A percentile compares a stretch with the other conserved stretches of the same genome.
phyloP scores from a whole-genome alignment of 2,113 vertebrate genomes.

The Scomber japonicus region DNA sequence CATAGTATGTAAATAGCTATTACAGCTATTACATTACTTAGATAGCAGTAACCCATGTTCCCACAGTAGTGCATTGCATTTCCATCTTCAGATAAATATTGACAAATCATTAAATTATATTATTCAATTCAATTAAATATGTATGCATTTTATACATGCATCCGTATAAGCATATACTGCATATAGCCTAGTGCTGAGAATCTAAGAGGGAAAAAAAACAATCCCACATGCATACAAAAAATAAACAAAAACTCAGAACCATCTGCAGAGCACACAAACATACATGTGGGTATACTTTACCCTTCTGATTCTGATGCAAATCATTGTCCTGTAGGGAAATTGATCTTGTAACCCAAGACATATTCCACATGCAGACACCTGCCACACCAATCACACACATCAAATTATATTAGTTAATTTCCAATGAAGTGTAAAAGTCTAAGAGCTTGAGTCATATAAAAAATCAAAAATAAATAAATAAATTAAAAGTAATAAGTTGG shows the following conservation, averaged over 20 bases:
- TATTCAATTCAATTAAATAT: not conserved
- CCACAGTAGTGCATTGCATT: not conserved
- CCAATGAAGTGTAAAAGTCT: not conserved
- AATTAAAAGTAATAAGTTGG: not conserved
- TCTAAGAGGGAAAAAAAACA: not conserved
- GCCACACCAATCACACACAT: not conserved
- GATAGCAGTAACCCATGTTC: not conserved
- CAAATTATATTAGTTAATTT: not conserved
- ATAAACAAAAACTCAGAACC: not conserved
- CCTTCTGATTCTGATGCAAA: not conserved
- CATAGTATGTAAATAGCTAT: not conserved
- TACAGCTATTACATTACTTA: not conserved
- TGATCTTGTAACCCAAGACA: not conserved
- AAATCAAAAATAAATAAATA: not conserved
- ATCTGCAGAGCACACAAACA: not conserved
- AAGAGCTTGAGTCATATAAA: not conserved
- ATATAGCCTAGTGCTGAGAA: not conserved
- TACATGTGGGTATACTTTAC: not conserved
- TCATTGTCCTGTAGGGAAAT: not conserved
- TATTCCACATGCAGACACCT: not conserved
- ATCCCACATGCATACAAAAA: not conserved
- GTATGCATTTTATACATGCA: not conserved
- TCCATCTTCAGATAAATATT: not conserved
- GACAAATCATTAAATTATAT: not conserved
- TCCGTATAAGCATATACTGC: slow-evolving; percentile 1